phyloP scores from a whole-genome alignment of 2,888 invertebrate genomes.

The Apocheima hispidaria region DNA sequence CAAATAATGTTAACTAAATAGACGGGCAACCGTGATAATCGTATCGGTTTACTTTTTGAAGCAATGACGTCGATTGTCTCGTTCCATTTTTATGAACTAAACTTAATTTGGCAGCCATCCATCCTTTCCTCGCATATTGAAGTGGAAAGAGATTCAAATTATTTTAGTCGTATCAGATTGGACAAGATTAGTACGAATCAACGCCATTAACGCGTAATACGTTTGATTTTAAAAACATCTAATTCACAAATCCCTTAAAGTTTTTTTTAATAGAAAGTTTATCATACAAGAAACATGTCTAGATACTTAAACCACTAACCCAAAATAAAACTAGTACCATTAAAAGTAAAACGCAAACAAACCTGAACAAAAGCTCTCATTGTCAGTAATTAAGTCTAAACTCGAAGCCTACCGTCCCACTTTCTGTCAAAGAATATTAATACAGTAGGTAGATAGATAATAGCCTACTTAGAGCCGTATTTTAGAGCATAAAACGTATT shows the following conservation, averaged over 20 bases:
- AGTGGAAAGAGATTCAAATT: too few relatives aligned
- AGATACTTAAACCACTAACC: slow-evolving; percentile 14
- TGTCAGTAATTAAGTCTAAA: slow-evolving; percentile 22
- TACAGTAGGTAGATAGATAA: slow-evolving; percentile 12
- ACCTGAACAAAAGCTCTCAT: slow-evolving; percentile 24
- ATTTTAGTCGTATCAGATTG: too few relatives aligned
- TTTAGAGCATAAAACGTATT: slow-evolving; percentile 49
- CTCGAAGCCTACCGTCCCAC: slow-evolving; percentile 28
- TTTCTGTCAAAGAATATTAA: slow-evolving; percentile 18
- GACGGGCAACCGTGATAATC: background rate
- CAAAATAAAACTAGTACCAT: slow-evolving; percentile 24
- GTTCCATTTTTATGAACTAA: too few relatives aligned
- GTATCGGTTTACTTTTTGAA: background rate
- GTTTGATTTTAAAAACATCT: background rate
- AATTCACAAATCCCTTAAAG: background rate
- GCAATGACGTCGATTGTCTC: too few relatives aligned
- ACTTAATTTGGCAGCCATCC: too few relatives aligned
- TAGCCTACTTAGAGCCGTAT: slow-evolving; percentile 32
- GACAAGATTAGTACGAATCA: too few relatives aligned
- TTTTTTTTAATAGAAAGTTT: background rate
- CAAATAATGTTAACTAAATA: background rate
- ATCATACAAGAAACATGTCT: background rate
- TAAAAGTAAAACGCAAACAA: slow-evolving; percentile 35
- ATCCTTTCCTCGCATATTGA: too few relatives aligned
- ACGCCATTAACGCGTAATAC: background rate